Conservation (phyloP, 1,140 invertebrate species). For the Diplogasteroides magnus region DNA sequence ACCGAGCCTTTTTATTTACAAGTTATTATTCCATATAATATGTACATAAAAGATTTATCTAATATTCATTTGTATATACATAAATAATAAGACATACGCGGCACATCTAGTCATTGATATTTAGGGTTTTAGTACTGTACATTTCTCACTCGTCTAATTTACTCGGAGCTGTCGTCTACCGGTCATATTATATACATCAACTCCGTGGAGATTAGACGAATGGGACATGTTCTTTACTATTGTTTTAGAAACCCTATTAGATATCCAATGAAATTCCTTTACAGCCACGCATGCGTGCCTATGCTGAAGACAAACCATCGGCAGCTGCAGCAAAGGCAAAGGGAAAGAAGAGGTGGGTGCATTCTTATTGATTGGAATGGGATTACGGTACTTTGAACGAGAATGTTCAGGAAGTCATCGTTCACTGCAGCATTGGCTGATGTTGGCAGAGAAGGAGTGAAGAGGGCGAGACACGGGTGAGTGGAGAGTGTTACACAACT, state of each 20-base stretch:
- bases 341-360: conserved; percentile 13
- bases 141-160: neutral
- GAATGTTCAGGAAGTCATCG: neutral
- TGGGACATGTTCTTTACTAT: no score
- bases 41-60: neutral
- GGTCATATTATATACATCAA: neutral
- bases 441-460: conserved; percentile 7
- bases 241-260: no score
- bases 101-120: neutral
- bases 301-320: conserved; percentile 4
- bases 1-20: no score
- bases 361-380: neutral
- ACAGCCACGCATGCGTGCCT: conserved; percentile 8
- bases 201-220: conserved; percentile 2
- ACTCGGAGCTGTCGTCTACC: neutral
- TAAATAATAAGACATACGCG: neutral
- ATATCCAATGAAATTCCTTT: no score
- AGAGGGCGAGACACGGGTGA: conserved; percentile 8
- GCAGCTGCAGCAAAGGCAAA: neutral
- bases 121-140: neutral
- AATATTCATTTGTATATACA: neutral
- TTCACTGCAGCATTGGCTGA: conserved; percentile 22
- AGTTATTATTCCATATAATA: neutral
- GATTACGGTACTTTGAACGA: neutral
- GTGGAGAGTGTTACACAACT: neutral